A percentile compares a stretch with the other conserved stretches of the same genome.
Evolutionary conservation across 1,140 invertebrate species (phyloP).

Genomic region (Portunus trituberculatus): DNA sequence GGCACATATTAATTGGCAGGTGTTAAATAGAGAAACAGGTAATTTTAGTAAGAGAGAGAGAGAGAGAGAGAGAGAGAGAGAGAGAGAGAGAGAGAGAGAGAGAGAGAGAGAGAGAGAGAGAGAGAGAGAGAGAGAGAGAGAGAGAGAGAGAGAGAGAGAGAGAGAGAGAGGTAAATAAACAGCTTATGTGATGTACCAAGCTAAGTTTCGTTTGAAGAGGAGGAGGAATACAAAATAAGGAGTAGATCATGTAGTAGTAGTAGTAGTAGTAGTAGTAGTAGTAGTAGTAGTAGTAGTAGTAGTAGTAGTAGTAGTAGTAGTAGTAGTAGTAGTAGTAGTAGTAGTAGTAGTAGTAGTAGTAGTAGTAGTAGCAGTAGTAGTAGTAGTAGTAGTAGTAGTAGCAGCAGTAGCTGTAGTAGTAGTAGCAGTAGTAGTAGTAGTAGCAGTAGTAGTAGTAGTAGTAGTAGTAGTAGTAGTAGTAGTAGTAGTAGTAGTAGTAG

Average conservation of each 20-base stretch:
- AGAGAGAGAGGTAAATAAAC: background rate
- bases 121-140: background rate
- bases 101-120: conserved; percentile 28
- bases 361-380: background rate
- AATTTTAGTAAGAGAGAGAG: background rate
- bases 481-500: too few relatives aligned
- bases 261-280: background rate
- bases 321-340: conserved; percentile 2
- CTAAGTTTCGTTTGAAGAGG: background rate
- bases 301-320: conserved; percentile 13
- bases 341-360: conserved; percentile 7
- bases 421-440: background rate
- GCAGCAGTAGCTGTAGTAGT: background rate
- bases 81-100: conserved; percentile 14
- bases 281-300: background rate
- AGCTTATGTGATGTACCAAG: background rate
- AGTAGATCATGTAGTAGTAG: background rate
- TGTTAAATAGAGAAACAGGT: background rate
- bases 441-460: background rate
- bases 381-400: conserved; percentile 16
- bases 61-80: conserved; percentile 44
- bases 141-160: background rate
- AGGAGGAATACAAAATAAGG: background rate
- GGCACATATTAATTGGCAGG: background rate
- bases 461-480: too few relatives aligned